Evolutionary conservation across 92 coral and sea anemone species (phyloP), one percentile per base, ranked within the genome.

Genomic region (Siderastrea radians): DNA sequence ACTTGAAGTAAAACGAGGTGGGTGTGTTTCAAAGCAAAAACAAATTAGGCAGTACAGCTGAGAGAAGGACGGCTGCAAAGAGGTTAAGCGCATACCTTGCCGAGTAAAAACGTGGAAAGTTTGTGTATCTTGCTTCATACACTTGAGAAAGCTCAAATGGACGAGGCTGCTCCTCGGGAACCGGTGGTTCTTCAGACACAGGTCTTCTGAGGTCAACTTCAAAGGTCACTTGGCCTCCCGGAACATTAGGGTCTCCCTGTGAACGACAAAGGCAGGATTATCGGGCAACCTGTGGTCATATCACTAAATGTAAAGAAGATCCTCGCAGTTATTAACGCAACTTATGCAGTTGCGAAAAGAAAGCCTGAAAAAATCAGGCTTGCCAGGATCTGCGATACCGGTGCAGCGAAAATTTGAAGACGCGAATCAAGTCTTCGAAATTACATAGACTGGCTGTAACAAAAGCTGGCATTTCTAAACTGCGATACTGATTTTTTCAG

Each of bases 241-340:
- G 98, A 7, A 96, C 91, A 80, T 96, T 96, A 57, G 98, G 97
- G 55, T 96, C 98, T 54, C 98, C 98, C 98, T 96, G 87, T n/a
- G 38, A 60, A 61, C 9, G 7, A 68, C 74, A 16, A 13, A n/a
- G 4, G 11, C 5, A 64, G 2, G 43, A 45, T 9, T 13, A 60
- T 2, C 11, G 48, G 45, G 46, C 7, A 9, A 80, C 46, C 61
- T 51, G 3, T 6, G 11, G 5, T 48, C 74, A 6, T 4, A 1
- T 17, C 64, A 53, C 38, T 12, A n/a, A n/a, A n/a, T n/a, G n/a
- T n/a, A n/a, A n/a, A n/a, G n/a, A n/a, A n/a, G n/a, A n/a, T n/a
- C n/a, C n/a, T n/a, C n/a, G n/a, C n/a, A n/a, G n/a, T n/a, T n/a
- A n/a, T n/a, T n/a, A n/a, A n/a, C n/a, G n/a, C n/a, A n/a, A n/a